These are phyloP conservation scores for Agapornis roseicollis DNA, from an alignment of 2,113 vertebrate genomes.

Conservation along the genomic window DNA sequence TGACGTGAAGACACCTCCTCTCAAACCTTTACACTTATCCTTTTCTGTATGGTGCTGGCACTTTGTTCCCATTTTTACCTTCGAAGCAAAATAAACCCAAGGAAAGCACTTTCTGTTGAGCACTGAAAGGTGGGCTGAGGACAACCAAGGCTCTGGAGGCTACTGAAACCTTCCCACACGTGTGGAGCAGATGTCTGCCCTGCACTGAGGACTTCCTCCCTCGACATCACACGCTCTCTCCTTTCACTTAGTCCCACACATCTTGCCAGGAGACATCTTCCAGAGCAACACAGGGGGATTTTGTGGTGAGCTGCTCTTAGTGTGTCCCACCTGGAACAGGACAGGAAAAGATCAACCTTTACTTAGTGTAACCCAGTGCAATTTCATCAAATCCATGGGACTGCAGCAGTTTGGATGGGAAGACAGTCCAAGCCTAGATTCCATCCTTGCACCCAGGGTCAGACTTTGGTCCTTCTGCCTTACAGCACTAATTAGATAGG, in stretches of 20 bases:
- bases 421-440: background rate
- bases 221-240: background rate
- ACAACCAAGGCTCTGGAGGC: background rate
- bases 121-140: background rate
- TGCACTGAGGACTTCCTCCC: background rate
- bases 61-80: background rate
- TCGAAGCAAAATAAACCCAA: background rate
- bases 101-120: background rate
- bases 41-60: background rate
- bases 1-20: background rate
- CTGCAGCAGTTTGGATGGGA: background rate
- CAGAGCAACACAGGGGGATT: background rate
- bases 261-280: background rate
- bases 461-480: background rate
- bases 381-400: background rate
- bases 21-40: background rate
- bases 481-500: background rate
- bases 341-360: background rate
- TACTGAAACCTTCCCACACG: fast-evolving
- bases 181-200: background rate
- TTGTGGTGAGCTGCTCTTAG: background rate
- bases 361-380: background rate
- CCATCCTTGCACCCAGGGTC: background rate
- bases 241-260: fast-evolving
- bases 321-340: background rate